Conservation (phyloP, 2,888 invertebrate genomes). For the Zhuqinia jingwanae region DNA sequence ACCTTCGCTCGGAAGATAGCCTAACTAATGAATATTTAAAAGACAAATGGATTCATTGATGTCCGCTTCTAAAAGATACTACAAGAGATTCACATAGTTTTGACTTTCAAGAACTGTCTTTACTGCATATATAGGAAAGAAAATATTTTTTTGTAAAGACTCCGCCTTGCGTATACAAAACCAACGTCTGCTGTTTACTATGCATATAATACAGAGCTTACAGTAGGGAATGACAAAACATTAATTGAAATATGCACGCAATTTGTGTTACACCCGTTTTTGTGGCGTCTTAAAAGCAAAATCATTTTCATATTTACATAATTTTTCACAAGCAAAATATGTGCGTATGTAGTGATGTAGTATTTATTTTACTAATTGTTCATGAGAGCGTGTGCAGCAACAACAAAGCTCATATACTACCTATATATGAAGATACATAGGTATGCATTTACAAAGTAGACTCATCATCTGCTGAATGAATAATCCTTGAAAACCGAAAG, state of each 20-base stretch:
- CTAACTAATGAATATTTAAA: conserved; percentile 53
- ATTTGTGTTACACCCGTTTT: background rate
- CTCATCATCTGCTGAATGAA: background rate
- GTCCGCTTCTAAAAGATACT: too few species aligned
- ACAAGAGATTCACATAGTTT: too few species aligned
- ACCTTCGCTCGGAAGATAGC: conserved; percentile 2
- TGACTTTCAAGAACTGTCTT: background rate
- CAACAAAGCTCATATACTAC: too few species aligned
- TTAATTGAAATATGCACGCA: background rate
- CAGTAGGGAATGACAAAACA: too few species aligned
- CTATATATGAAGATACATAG: too few species aligned
- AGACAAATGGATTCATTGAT: conserved; percentile 6
- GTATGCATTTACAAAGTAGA: too few species aligned
- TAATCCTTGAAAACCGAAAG: conserved; percentile 58
- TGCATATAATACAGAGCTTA: too few species aligned
- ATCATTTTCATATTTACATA: conserved; percentile 20
- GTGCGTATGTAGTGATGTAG: too few species aligned
- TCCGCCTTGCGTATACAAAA: conserved; percentile 1
- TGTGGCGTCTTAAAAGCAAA: too few species aligned
- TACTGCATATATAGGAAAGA: background rate
- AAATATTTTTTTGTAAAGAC: background rate
- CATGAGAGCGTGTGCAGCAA: background rate
- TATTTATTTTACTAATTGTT: conserved; percentile 18
- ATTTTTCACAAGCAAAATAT: background rate
- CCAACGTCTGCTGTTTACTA: too few species aligned